Evolutionary conservation across 92 coral and sea anemone genomes (phyloP).

Genomic region (Zoanthus sociatus): DNA sequence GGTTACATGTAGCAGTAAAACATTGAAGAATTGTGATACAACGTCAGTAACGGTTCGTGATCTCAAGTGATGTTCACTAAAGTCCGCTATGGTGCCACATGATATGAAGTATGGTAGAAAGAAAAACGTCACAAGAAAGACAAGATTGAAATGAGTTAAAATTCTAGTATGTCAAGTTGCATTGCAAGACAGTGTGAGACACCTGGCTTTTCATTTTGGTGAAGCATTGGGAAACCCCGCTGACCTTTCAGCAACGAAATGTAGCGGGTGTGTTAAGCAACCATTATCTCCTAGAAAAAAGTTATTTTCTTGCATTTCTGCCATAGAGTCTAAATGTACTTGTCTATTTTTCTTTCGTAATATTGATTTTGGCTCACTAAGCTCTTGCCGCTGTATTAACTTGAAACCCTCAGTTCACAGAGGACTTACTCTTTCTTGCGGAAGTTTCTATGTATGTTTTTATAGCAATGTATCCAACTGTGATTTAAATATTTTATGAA

Average conservation of each 20-base stretch:
- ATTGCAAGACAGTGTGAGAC: background rate
- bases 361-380: background rate
- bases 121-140: background rate
- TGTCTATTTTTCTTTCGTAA: background rate
- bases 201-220: conserved; percentile 18
- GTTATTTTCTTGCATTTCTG: background rate
- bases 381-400: background rate
- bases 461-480: background rate
- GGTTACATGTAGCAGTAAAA: background rate
- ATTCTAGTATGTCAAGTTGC: background rate
- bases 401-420: too few relatives aligned
- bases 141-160: background rate
- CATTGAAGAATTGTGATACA: background rate
- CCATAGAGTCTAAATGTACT: background rate
- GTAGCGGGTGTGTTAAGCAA: conserved; percentile 24
- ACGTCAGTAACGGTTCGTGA: background rate
- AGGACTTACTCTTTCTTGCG: background rate
- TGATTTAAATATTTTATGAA: background rate
- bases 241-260: background rate
- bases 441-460: background rate
- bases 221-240: background rate
- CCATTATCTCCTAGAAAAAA: background rate
- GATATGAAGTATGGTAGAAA: background rate
- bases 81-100: background rate
- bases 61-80: background rate